These are phyloP conservation scores for Ibidorhyncha struthersii DNA, from an alignment of 2,113 vertebrate genomes.

Conservation along the genomic window DNA sequence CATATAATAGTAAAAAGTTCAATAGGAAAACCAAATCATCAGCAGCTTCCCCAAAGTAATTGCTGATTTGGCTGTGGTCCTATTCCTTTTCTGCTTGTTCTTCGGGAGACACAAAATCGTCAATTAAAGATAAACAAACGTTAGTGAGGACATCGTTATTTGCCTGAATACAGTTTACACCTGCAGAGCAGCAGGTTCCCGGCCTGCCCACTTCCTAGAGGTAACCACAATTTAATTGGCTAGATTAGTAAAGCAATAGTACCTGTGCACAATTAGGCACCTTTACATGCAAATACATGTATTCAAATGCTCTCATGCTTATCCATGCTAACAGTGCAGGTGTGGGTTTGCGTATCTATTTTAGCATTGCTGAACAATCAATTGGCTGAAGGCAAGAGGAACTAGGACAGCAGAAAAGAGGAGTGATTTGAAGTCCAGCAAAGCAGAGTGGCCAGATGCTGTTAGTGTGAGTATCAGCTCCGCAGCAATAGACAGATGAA, in stretches of 20 bases:
- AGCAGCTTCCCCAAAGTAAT: neutral
- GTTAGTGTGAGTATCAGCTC: neutral
- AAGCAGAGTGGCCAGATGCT: neutral
- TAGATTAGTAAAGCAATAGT: neutral
- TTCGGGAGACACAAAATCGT: neutral
- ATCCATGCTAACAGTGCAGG: neutral
- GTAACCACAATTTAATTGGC: neutral
- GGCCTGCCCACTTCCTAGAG: neutral
- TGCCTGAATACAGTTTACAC: neutral
- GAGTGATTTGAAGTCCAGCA: neutral
- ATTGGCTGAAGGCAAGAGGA: neutral
- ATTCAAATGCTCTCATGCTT: neutral
- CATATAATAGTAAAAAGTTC: neutral
- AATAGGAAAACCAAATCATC: neutral
- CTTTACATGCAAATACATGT: neutral
- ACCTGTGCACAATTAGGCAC: neutral
- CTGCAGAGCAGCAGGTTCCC: neutral
- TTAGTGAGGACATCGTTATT: neutral
- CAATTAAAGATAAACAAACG: neutral
- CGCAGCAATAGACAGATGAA: rapidly evolving
- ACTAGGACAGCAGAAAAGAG: neutral
- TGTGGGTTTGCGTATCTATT: neutral
- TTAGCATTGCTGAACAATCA: neutral
- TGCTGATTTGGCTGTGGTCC: neutral
- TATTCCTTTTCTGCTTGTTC: neutral